Evolutionary conservation across 2,113 vertebrate genomes (phyloP), one percentile per base, ranked within the genome.

Genomic region (Tenrec ecaudatus): DNA sequence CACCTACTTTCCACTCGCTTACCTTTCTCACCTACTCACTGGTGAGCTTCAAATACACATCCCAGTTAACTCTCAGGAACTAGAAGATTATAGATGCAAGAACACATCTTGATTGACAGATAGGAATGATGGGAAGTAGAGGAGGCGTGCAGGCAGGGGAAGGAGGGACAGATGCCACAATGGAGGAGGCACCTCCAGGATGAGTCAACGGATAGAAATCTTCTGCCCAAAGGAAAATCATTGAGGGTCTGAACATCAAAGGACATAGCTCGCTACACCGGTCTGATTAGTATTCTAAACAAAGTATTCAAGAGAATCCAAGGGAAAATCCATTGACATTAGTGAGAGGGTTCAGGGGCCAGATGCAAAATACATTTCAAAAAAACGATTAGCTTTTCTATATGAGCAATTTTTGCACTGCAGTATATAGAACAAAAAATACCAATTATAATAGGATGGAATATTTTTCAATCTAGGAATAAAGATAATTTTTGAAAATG

Each of bases 371-470:
- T 91, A 76, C 71, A 73, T 95, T 88, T 85, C 5, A 10, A 87
- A 93, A 83, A 43, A 71, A 36, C 10, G n/a, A 6, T 60, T 84
- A 87, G 43, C n/a, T 85, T 93, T 71, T 93, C 81, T 84, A 33
- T 62, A 47, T 43, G 36, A 89, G 75, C 23, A 53, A 7, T 60
- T 94, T 90, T 87, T 91, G 82, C 89, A 33, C 86, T 87, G 5
- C 92, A 62, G 62, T 90, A n/a, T 71, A 68, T 29, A 91, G 77
- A 91, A 75, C 60, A 95, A 94, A 93, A 93, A 95, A 88, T 87
- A 17, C 29, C 16, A 82, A 85, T 81, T 58, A 85, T 85, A 87
- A 81, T 43, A 95, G 78, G 71, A 53, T 27, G 92, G 92, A 89
- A 31, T 73, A 84, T 68, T 64, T 90, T 89, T 82, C 36, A 89